These are phyloP conservation scores for Bombus superbus DNA, from an alignment of 1,140 invertebrate genomes.

Conservation along the genomic window DNA sequence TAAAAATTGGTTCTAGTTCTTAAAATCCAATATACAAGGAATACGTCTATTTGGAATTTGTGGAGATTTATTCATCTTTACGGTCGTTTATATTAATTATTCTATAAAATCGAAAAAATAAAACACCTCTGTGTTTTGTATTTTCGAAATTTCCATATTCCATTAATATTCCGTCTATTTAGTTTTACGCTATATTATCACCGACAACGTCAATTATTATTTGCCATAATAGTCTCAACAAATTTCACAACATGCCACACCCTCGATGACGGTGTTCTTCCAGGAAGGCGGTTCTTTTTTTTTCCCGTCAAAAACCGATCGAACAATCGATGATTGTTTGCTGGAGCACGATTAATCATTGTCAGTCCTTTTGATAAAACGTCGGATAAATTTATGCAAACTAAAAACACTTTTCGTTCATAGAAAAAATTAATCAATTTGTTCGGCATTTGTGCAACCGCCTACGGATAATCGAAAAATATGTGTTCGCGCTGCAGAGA, in stretches of 20 bases:
- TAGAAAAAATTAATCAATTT: slow-evolving; percentile 16
- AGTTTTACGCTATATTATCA: neutral
- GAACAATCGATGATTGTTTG: neutral
- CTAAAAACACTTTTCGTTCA: neutral
- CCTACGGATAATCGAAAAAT: neutral
- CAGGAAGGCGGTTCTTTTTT: too few species aligned
- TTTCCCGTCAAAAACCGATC: too few species aligned
- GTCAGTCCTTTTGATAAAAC: too few species aligned
- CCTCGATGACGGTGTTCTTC: too few species aligned
- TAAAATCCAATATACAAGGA: neutral
- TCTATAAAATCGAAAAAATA: neutral
- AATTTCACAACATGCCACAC: neutral
- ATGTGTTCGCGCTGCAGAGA: neutral
- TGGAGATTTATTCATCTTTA: neutral
- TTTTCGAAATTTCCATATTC: neutral
- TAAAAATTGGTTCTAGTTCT: neutral
- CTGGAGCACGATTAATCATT: neutral
- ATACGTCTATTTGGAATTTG: neutral
- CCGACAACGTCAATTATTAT: neutral
- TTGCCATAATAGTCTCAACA: neutral
- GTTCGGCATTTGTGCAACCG: neutral
- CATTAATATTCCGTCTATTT: neutral
- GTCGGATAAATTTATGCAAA: neutral
- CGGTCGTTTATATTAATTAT: neutral
- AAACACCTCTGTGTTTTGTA: neutral